Conservation (phyloP, 2,888 invertebrate species). For the Diarsia rubi region DNA sequence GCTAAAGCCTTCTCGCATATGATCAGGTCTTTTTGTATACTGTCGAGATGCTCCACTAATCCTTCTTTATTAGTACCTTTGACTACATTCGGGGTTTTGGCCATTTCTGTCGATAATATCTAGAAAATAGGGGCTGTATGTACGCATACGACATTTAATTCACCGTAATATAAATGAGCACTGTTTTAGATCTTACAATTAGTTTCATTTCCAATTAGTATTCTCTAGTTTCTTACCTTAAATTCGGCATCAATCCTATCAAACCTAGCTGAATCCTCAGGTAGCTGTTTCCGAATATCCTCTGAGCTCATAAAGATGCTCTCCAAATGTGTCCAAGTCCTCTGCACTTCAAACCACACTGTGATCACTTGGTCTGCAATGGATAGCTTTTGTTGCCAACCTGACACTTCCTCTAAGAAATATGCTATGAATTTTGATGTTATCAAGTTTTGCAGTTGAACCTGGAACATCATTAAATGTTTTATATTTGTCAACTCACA, state of each 20-base stretch:
- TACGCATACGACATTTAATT: background rate
- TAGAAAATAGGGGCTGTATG: slow-evolving; percentile 71
- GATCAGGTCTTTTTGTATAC: slow-evolving; percentile 95
- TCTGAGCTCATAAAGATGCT: slow-evolving; percentile 99
- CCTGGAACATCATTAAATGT: slow-evolving; percentile 85
- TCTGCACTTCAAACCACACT: slow-evolving; percentile 98
- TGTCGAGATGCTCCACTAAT: slow-evolving; percentile 94
- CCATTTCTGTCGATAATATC: slow-evolving; percentile 94
- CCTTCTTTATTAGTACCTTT: slow-evolving; percentile 97
- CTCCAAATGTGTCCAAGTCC: slow-evolving; percentile 99
- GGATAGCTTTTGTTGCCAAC: slow-evolving; percentile 98
- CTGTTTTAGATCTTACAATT: too few species aligned
- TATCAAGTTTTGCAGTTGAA: slow-evolving; percentile 98
- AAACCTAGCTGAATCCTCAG: slow-evolving; percentile 98
- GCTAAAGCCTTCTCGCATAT: slow-evolving; percentile 99
- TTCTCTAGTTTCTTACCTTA: slow-evolving; percentile 89
- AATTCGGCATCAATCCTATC: slow-evolving; percentile 97
- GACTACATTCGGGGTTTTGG: slow-evolving; percentile 96
- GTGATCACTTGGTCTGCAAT: slow-evolving; percentile 98
- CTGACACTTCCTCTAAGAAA: slow-evolving; percentile 98
- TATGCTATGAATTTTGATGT: slow-evolving; percentile 99
- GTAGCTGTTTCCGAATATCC: slow-evolving; percentile 98
- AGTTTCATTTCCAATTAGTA: background rate
- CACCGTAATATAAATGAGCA: background rate
- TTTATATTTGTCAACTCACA: background rate